Evolutionary conservation across 1,140 invertebrate species (phyloP).

Genomic region (Apis laboriosa): DNA sequence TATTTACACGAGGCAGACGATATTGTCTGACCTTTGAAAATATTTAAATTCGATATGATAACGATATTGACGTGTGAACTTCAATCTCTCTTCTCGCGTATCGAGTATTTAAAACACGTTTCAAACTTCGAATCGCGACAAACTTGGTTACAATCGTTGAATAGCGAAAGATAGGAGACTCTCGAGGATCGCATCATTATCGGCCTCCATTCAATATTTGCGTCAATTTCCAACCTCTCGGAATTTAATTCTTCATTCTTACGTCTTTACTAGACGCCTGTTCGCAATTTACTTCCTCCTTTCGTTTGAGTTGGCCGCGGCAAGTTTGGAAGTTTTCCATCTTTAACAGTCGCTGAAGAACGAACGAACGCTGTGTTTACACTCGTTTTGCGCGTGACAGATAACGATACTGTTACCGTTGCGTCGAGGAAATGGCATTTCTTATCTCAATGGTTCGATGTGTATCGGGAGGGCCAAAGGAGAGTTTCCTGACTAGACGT

Average conservation of each 20-base stretch:
- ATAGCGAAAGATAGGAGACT: too few relatives aligned
- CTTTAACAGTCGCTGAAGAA: neutral
- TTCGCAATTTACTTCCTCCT: constrained; percentile 33
- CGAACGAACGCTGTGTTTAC: constrained; percentile 24
- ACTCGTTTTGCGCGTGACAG: constrained; percentile 47
- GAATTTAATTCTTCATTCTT: neutral
- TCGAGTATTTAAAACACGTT: neutral
- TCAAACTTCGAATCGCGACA: neutral
- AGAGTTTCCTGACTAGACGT: constrained; percentile 11
- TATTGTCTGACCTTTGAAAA: constrained; percentile 6
- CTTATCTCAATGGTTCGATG: constrained; percentile 59
- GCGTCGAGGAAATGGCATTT: constrained; percentile 62
- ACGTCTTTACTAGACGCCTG: neutral
- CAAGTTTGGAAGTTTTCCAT: neutral
- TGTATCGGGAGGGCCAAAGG: constrained; percentile 1
- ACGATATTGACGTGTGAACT: neutral
- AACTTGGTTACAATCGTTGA: neutral
- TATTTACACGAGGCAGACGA: constrained; percentile 20
- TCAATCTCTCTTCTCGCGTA: neutral
- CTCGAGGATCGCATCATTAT: constrained; percentile 21
- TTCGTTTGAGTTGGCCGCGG: constrained; percentile 14
- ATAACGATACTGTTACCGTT: constrained; percentile 58
- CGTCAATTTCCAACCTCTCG: neutral
- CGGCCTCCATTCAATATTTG: neutral
- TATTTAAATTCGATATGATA: neutral